phyloP scores from a whole-genome alignment of 2,888 invertebrate species.

The Eupithecia pulchellata region DNA sequence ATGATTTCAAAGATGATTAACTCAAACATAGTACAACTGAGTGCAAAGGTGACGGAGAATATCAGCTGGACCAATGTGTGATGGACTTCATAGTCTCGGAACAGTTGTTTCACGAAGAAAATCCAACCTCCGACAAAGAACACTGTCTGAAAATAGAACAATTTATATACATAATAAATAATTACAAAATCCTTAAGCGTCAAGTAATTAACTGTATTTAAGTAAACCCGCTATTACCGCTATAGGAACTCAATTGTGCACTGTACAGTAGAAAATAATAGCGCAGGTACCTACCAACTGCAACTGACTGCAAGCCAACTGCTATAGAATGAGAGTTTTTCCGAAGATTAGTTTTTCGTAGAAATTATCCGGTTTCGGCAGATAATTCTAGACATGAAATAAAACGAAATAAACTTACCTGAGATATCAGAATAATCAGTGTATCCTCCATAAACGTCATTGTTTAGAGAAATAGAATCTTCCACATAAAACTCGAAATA shows the following conservation, averaged over 20 bases:
- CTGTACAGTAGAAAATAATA: too few species aligned
- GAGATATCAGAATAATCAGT: slow-evolving; percentile 92
- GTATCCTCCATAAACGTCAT: slow-evolving; percentile 96
- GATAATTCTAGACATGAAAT: background rate
- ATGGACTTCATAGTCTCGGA: slow-evolving; percentile 98
- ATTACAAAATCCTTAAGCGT: too few species aligned
- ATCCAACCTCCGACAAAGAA: slow-evolving; percentile 99
- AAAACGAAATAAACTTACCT: slow-evolving; percentile 79
- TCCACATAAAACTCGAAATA: background rate
- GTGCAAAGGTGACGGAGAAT: slow-evolving; percentile 97
- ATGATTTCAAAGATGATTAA: slow-evolving; percentile 99
- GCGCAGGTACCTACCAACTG: too few species aligned
- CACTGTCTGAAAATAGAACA: slow-evolving; percentile 87
- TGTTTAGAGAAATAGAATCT: slow-evolving; percentile 29
- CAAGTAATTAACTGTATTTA: too few species aligned
- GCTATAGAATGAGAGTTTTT: too few species aligned
- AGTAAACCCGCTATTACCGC: too few species aligned
- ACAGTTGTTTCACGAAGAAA: slow-evolving; percentile 98
- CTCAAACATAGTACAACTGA: slow-evolving; percentile 99
- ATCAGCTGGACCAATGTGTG: slow-evolving; percentile 97
- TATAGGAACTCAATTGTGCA: too few species aligned
- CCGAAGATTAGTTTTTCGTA: too few species aligned
- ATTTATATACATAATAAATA: background rate
- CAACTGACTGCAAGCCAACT: too few species aligned
- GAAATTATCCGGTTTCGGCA: too few species aligned